phyloP scores from a whole-genome alignment of 2,113 vertebrate genomes.

The Hyaena hyaena region DNA sequence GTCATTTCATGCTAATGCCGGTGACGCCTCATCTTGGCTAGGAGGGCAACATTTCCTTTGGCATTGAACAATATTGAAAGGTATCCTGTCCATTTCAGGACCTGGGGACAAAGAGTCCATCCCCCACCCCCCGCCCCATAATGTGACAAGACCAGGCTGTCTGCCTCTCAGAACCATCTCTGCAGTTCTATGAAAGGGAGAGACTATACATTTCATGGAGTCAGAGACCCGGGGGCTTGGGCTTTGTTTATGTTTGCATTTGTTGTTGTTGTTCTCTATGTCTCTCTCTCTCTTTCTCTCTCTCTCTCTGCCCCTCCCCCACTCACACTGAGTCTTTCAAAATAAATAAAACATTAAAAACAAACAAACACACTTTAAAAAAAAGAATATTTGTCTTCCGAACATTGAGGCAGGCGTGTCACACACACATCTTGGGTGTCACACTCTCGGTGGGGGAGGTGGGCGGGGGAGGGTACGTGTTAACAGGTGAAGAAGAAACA shows the following conservation, averaged over 20 bases:
- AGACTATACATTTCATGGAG: background rate
- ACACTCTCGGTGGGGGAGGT: background rate
- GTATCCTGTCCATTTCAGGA: background rate
- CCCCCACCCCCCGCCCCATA: rapidly evolving
- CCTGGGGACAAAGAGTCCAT: background rate
- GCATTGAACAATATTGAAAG: background rate
- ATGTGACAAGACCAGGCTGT: rapidly evolving
- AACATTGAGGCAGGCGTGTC: background rate
- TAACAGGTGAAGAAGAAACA: background rate
- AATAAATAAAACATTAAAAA: too few species aligned
- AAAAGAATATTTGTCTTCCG: background rate
- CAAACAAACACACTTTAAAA: too few species aligned
- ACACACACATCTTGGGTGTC: rapidly evolving
- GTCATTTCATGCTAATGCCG: background rate
- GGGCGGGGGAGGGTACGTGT: background rate
- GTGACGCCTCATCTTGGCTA: background rate
- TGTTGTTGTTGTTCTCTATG: too few species aligned
- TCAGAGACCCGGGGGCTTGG: background rate
- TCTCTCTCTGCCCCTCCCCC: too few species aligned
- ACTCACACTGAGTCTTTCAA: too few species aligned
- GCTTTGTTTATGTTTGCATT: background rate
- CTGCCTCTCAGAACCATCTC: background rate
- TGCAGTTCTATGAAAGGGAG: background rate
- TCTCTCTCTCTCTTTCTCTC: too few species aligned
- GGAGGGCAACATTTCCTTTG: background rate